Conservation (phyloP, 2,888 invertebrate species). For the Mesoligia furuncula region DNA sequence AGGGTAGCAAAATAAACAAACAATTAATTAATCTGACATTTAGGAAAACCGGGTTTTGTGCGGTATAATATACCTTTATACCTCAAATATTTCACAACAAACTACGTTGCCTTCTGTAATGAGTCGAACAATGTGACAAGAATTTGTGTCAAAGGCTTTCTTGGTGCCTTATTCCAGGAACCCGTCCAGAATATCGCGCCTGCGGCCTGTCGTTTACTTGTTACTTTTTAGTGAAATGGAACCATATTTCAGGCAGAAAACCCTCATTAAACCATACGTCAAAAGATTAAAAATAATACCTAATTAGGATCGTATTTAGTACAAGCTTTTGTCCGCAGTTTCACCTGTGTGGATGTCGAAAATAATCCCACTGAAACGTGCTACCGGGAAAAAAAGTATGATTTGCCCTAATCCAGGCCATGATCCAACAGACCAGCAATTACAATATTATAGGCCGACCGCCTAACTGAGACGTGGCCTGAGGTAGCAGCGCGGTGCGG, state of each 20-base stretch:
- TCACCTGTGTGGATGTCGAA: background rate
- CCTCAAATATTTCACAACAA: slow-evolving; percentile 47
- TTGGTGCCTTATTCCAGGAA: slow-evolving; percentile 52
- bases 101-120: slow-evolving; percentile 48
- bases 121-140: slow-evolving; percentile 54
- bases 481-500: too few species aligned
- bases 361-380: background rate
- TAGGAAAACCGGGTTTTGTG: slow-evolving; percentile 13
- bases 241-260: slow-evolving; percentile 59
- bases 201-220: slow-evolving; percentile 62
- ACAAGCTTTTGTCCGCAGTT: background rate
- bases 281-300: slow-evolving; percentile 42
- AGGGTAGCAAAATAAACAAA: slow-evolving; percentile 23
- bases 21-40: slow-evolving; percentile 30
- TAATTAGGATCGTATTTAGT: slow-evolving; percentile 29
- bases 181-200: slow-evolving; percentile 56
- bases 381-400: background rate
- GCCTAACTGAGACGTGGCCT: too few species aligned
- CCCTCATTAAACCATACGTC: slow-evolving; percentile 48
- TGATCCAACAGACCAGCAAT: too few species aligned
- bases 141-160: slow-evolving; percentile 53
- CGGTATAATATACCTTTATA: slow-evolving; percentile 42
- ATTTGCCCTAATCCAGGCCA: background rate
- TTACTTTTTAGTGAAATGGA: slow-evolving; percentile 60
- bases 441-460: background rate